These are phyloP conservation scores for Microcebus griseorufus DNA, from an alignment of 2,113 vertebrate genomes.

Conservation along the genomic window DNA sequence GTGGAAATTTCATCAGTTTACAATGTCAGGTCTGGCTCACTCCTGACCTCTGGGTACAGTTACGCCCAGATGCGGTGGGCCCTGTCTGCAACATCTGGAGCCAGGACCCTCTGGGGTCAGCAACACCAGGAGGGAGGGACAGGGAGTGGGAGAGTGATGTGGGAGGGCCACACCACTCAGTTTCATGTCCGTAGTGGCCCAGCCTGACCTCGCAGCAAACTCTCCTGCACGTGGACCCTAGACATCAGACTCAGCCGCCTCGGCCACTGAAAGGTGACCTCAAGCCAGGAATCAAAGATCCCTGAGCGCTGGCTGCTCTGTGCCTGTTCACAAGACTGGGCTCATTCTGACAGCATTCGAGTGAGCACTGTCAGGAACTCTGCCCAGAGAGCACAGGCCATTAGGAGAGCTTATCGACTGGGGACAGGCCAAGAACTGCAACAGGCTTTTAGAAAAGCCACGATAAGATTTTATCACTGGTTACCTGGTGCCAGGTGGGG, in stretches of 20 bases:
- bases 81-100: neutral
- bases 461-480: slow-evolving; percentile 34
- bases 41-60: neutral
- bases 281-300: neutral
- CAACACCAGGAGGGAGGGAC: neutral
- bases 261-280: neutral
- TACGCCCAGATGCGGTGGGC: accelerated
- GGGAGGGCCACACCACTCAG: accelerated
- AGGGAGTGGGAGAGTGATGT: no score
- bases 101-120: neutral
- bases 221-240: neutral
- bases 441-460: slow-evolving; percentile 44
- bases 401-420: neutral
- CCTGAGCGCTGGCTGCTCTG: neutral
- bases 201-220: neutral
- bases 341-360: neutral
- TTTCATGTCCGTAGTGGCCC: neutral
- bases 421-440: neutral
- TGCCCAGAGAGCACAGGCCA: neutral
- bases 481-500: neutral
- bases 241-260: neutral
- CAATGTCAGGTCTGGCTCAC: neutral
- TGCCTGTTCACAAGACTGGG: slow-evolving; percentile 5
- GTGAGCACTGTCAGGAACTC: accelerated
- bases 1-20: neutral